Evolutionary conservation across 2,797 vertebrate species (phyloP), one percentile per base, ranked within the genome.

Genomic region (Hafferia zeledoni): DNA sequence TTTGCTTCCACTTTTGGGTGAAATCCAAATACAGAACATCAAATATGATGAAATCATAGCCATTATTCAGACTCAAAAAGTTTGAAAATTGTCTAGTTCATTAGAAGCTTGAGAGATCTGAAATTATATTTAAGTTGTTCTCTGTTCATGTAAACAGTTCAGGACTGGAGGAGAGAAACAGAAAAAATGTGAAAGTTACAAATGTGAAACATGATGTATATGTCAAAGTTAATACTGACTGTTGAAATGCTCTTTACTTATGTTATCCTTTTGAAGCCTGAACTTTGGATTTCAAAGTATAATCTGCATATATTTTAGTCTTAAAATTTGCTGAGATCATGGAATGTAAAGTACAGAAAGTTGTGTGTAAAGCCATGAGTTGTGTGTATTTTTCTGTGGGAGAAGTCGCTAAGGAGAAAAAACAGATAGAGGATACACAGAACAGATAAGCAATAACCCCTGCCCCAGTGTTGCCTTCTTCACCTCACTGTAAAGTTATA

Each of bases 401-500:
- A 79, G 52, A 84, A 79, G 50, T 5, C 16, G 8, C 23, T 18
- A 43, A 39, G 30, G 16, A 83, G 30, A n/a, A 81, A 83, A 90
- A 67, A 0, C 16, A 69, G 37, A 23, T 1, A 55, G 14, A 71
- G 8, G 53, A 81, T 12, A n/a, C 46, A 18, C 13, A 57, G 30
- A 59, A 15, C 10, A 64, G 39, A 43, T 18, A 56, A 81, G 31
- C 25, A 81, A 37, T 67, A 85, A 52, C 28, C 5, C 5, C 10
- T 50, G 23, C 31, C 27, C 16, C 71, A 35, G 14, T 47, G n/a
- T 5, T 15, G 24, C 24, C 17, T 64, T 53, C 11, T 57, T 22
- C 2, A 33, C 11, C 56, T 69, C 4, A 4, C 17, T 56, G 20
- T 69, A 8, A 39, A 37, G 4, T 0, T 0, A 33, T 1, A 35